Percentiles rank a stretch among this genome's conserved stretches.
Evolutionary conservation across 2,888 invertebrate species (phyloP).

Genomic region (Drosophila fungiperda): DNA sequence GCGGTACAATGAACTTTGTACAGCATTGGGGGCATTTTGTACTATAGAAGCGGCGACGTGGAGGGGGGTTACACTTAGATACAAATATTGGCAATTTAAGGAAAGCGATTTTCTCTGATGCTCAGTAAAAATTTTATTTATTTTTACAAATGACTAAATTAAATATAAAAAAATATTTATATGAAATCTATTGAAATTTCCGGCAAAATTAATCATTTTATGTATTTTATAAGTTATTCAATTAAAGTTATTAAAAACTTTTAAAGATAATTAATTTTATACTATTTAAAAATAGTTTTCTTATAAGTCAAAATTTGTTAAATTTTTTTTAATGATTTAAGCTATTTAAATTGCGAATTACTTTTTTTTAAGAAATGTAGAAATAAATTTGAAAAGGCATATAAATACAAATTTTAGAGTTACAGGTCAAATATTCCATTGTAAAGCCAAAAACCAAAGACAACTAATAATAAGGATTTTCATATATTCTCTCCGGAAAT

Average conservation of each 20-base stretch:
- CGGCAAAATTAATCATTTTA: no score
- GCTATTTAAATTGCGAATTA: no score
- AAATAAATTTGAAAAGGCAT: neutral
- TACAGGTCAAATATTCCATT: no score
- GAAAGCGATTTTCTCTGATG: neutral
- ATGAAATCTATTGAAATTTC: neutral
- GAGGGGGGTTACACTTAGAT: neutral
- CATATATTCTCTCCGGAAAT: neutral
- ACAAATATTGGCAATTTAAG: neutral
- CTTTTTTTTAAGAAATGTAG: neutral
- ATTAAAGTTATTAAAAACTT: neutral
- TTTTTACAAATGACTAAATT: neutral
- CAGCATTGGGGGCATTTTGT: slow-evolving; percentile 42
- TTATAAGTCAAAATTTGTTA: neutral
- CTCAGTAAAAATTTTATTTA: neutral
- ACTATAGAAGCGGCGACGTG: neutral
- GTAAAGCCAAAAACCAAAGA: neutral
- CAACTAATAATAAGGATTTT: neutral
- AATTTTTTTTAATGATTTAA: no score
- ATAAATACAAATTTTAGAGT: no score
- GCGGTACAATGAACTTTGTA: slow-evolving; percentile 75
- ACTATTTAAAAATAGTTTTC: neutral
- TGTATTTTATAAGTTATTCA: neutral
- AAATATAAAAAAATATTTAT: neutral
- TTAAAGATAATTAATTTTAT: neutral